Evolutionary conservation across 2,888 invertebrate species (phyloP).

Genomic region (Oxycera nigricornis): DNA sequence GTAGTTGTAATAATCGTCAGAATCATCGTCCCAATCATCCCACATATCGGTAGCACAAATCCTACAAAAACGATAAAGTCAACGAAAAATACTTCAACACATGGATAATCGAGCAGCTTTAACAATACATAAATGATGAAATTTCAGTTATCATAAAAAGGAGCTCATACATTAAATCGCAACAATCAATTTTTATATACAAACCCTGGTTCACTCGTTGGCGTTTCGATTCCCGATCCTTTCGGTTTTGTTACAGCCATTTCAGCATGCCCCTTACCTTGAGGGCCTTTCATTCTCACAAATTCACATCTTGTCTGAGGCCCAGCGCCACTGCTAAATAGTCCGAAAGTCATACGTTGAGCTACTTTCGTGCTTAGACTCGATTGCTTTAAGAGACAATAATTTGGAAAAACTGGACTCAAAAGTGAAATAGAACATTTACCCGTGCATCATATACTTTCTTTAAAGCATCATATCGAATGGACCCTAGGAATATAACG

Average conservation of each 20-base stretch:
- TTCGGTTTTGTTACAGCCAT: slow-evolving; percentile 95
- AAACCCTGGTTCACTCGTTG: slow-evolving; percentile 85
- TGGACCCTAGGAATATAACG: slow-evolving; percentile 96
- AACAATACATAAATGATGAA: no score
- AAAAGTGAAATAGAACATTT: slow-evolving; percentile 50
- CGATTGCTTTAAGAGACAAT: slow-evolving; percentile 70
- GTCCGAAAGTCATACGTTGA: slow-evolving; percentile 93
- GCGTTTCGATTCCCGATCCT: slow-evolving; percentile 93
- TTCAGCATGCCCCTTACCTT: slow-evolving; percentile 95
- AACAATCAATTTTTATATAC: neutral
- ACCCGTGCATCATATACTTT: slow-evolving; percentile 96
- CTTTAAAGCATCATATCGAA: slow-evolving; percentile 96
- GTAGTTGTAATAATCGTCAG: slow-evolving; percentile 83
- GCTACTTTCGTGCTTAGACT: slow-evolving; percentile 94
- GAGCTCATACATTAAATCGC: neutral
- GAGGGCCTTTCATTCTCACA: slow-evolving; percentile 97
- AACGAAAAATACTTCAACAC: no score
- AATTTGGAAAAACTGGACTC: neutral
- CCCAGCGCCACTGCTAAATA: slow-evolving; percentile 76
- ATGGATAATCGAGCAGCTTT: no score
- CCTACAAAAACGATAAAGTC: slow-evolving; percentile 47
- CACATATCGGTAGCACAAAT: slow-evolving; percentile 85
- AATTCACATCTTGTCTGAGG: slow-evolving; percentile 90
- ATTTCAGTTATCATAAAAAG: neutral
- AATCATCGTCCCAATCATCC: slow-evolving; percentile 91